Percentiles rank a stretch among this genome's conserved stretches.
These are phyloP conservation scores for Cryptoprocta ferox DNA, from an alignment of 2,797 vertebrate genomes.

Conservation along the genomic window DNA sequence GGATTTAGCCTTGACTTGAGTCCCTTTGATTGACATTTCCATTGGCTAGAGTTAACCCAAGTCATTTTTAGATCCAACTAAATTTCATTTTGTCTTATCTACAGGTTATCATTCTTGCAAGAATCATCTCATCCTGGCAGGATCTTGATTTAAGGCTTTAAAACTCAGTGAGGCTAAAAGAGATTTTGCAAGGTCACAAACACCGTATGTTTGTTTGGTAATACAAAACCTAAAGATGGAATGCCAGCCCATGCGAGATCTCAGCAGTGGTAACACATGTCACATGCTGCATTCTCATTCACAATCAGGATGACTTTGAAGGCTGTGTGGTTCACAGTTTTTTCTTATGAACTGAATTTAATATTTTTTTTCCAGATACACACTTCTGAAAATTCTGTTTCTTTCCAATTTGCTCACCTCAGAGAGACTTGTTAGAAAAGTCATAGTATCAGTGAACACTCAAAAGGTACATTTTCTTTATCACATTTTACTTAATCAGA, in stretches of 20 bases:
- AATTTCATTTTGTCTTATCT: slow-evolving; percentile 86
- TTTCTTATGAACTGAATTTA: slow-evolving; percentile 56
- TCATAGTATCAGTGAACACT: slow-evolving; percentile 10
- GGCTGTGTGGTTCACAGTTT: slow-evolving; percentile 71
- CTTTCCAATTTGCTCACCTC: background rate
- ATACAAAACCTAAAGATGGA: slow-evolving; percentile 79
- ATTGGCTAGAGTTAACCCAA: slow-evolving; percentile 80
- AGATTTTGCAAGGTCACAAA: slow-evolving; percentile 86
- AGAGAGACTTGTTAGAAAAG: background rate
- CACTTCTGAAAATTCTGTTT: slow-evolving; percentile 43
- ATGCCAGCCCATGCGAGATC: slow-evolving; percentile 69
- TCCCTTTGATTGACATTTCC: slow-evolving; percentile 85
- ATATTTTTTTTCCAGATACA: slow-evolving; percentile 67
- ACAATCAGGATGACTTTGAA: slow-evolving; percentile 80
- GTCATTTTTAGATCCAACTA: slow-evolving; percentile 82
- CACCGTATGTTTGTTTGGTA: slow-evolving; percentile 77
- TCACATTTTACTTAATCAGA: background rate
- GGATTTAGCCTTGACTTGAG: slow-evolving; percentile 83
- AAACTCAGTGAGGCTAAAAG: slow-evolving; percentile 82
- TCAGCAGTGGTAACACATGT: slow-evolving; percentile 66
- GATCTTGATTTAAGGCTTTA: slow-evolving; percentile 87
- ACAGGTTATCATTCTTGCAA: slow-evolving; percentile 85
- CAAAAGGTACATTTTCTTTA: slow-evolving; percentile 9
- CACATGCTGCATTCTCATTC: slow-evolving; percentile 67
- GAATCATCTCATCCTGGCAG: slow-evolving; percentile 81